Base-by-base conservation (phyloP, 2,888 invertebrate genomes). In the Pandemis cinnamomeana region DNA sequence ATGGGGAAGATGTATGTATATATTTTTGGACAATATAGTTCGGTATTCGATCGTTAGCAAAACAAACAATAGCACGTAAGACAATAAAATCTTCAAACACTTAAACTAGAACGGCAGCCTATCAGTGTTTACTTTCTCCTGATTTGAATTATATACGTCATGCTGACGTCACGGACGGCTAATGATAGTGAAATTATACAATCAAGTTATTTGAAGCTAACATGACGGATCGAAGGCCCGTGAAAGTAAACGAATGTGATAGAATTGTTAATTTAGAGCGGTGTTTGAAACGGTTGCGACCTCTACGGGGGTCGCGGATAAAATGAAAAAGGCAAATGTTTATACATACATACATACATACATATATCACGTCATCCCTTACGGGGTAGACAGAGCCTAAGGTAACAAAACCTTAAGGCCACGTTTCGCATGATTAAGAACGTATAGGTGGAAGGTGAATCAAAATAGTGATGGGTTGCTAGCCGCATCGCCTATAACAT, bases 101-200 rank as follows among this genome's bases (percentile, higher is more conserved):
- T 15, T 13, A 55, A 55, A 55, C 20, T 55, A 55, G 55, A 20
- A 15, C 55, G 20, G 20, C 15, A 55, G 8, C 8, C 55, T 55
- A 55, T 55, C 55, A 55, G 36, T 61, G 8, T 60, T 60, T 62
- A 72, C 72, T 73, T 73, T 73, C 69, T 58, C 69, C 20, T 27
- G 62, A 55, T 36, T 51, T 68, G 53, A 69, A 73, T 63, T 72
- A 67, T 51, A 20, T 36, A 64, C 68, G 64, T 64, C 69, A 67
- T 67, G 7, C 5, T 62, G 72, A 72, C 72, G 72, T 72, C 62
- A 72, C 71, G 42, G 44, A 7, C 67, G 58, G 13, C 7, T 53
- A 72, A 46, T 67, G 60, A 67, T 66, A 72, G 69, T 72, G 68
- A 72, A 64, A 60, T 69, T 63, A 27, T 27, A 60, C 51, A 20